Conservation (phyloP, 2,113 vertebrate genomes). For the Pavo muticus region DNA sequence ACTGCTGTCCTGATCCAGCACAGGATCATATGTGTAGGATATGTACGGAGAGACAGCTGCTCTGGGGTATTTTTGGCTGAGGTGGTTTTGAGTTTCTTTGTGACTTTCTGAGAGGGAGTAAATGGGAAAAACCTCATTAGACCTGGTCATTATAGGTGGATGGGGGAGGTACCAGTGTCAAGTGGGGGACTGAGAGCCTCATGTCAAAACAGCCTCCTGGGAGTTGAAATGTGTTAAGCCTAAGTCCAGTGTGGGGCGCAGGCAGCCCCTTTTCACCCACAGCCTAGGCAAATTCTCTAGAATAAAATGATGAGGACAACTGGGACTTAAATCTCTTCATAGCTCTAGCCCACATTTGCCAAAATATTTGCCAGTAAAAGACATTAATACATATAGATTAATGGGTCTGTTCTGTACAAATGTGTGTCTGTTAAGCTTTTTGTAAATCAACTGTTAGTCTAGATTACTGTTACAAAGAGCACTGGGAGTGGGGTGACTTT, state of each 20-base stretch:
- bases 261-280: not conserved
- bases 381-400: not conserved
- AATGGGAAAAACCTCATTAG: not conserved
- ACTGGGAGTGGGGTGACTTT: not conserved
- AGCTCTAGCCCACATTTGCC: not conserved
- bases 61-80: not conserved
- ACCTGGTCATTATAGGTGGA: not conserved
- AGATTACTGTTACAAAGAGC: not conserved
- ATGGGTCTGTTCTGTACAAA: not conserved
- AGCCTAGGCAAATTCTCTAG: not conserved
- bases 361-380: not conserved
- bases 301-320: not conserved
- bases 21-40: not conserved
- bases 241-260: not conserved
- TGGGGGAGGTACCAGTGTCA: not conserved
- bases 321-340: not conserved
- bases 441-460: not conserved
- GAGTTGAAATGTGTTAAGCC: not conserved
- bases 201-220: not conserved
- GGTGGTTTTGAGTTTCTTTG: not conserved
- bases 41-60: fast-evolving
- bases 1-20: not conserved
- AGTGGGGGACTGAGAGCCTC: not conserved
- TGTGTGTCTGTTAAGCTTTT: not conserved
- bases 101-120: not conserved